Conservation (phyloP, 2,888 invertebrate species). For the Ypsolopha scabrella region DNA sequence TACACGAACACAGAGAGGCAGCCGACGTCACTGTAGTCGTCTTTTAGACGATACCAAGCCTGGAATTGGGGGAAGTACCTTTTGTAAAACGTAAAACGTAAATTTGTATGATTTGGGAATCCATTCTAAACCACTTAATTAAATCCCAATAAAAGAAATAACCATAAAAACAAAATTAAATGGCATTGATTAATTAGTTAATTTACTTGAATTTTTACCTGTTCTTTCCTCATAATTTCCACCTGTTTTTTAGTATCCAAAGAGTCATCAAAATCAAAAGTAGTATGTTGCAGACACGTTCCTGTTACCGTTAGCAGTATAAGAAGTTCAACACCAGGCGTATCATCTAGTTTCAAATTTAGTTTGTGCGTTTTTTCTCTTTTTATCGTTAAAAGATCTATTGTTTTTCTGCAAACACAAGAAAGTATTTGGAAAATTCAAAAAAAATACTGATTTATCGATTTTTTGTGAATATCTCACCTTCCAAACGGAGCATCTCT, state of each 20-base stretch:
- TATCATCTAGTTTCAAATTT: slow-evolving; percentile 84
- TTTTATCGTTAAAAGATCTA: slow-evolving; percentile 83
- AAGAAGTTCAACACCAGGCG: slow-evolving; percentile 75
- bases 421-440: background rate
- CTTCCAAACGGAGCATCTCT: slow-evolving; percentile 73
- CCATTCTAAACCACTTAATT: too few relatives aligned
- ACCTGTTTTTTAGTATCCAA: slow-evolving; percentile 77
- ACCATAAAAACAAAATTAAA: too few relatives aligned
- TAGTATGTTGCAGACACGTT: slow-evolving; percentile 84
- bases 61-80: slow-evolving; percentile 12
- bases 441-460: background rate
- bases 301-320: slow-evolving; percentile 93
- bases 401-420: slow-evolving; percentile 59
- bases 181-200: too few relatives aligned
- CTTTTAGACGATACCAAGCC: slow-evolving; percentile 53
- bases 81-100: too few relatives aligned
- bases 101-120: too few relatives aligned
- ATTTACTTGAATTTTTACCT: background rate
- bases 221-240: slow-evolving; percentile 57
- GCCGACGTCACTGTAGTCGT: slow-evolving; percentile 79
- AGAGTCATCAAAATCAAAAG: slow-evolving; percentile 85
- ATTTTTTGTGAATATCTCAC: slow-evolving; percentile 43
- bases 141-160: too few relatives aligned
- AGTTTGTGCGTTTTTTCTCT: slow-evolving; percentile 91
- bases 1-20: slow-evolving; percentile 91